phyloP scores from a whole-genome alignment of 2,797 vertebrate genomes.

The Psittacula derbiana region DNA sequence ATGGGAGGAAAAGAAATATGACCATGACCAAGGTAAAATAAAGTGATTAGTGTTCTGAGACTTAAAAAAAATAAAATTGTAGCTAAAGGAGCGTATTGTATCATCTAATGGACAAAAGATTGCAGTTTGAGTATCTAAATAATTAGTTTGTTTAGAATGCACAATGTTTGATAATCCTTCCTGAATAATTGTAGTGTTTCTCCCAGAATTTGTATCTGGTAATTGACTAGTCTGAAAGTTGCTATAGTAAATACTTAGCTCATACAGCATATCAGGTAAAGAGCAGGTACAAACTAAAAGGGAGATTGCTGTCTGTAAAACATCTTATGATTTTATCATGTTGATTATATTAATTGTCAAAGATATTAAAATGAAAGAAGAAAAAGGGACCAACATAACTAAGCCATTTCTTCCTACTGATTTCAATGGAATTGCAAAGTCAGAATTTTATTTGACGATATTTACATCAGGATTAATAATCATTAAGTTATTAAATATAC shows the following conservation, averaged over 20 bases:
- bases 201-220: neutral
- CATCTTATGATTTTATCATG: neutral
- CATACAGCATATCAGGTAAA: neutral
- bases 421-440: neutral
- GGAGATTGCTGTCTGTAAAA: neutral
- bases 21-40: neutral
- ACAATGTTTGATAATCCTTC: slow-evolving; percentile 7
- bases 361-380: neutral
- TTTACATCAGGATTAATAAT: neutral
- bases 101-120: slow-evolving; percentile 25
- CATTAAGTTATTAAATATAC: neutral
- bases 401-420: neutral
- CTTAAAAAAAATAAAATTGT: neutral
- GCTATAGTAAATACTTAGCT: slow-evolving; percentile 29
- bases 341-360: neutral
- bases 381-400: neutral
- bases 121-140: slow-evolving; percentile 46
- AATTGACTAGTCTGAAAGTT: slow-evolving; percentile 42
- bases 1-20: neutral
- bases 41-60: neutral
- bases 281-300: neutral
- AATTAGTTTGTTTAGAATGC: slow-evolving; percentile 52
- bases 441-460: neutral
- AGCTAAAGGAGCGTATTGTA: neutral
- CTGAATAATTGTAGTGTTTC: slow-evolving; percentile 41